Evolutionary conservation across 2,888 invertebrate species (phyloP).

Genomic region (Pycnomerus fuliginosus): DNA sequence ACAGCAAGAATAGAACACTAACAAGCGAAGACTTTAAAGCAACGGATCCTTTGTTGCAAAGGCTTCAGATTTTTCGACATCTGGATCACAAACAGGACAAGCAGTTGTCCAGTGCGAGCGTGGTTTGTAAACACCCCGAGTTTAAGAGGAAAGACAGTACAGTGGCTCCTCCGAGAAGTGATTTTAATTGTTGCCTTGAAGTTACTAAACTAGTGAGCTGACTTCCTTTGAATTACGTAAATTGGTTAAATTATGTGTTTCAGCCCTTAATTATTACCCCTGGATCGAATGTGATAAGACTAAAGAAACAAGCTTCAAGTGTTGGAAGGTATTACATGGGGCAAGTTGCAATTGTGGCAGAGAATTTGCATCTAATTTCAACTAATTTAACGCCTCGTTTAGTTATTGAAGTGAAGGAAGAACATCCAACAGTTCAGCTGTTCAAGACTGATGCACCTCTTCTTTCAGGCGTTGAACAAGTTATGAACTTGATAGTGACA

Average conservation of each 20-base stretch:
- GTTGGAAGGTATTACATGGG: slow-evolving; percentile 72
- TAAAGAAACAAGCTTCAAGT: slow-evolving; percentile 62
- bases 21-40: slow-evolving; percentile 61
- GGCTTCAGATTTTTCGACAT: slow-evolving; percentile 67
- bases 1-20: slow-evolving; percentile 54
- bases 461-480: slow-evolving; percentile 79
- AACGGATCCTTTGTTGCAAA: slow-evolving; percentile 60
- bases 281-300: slow-evolving; percentile 63
- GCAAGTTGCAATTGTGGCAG: slow-evolving; percentile 66
- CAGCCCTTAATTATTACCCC: slow-evolving; percentile 55
- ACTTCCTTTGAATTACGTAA: too few relatives aligned
- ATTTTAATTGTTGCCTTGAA: slow-evolving; percentile 42
- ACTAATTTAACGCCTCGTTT: slow-evolving; percentile 59
- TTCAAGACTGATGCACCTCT: slow-evolving; percentile 66
- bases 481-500: slow-evolving; percentile 70
- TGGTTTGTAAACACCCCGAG: slow-evolving; percentile 64
- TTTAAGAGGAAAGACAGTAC: slow-evolving; percentile 69
- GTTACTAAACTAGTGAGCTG: slow-evolving; percentile 41
- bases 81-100: slow-evolving; percentile 82
- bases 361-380: slow-evolving; percentile 73
- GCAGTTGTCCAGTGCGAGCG: slow-evolving; percentile 71
- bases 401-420: slow-evolving; percentile 54
- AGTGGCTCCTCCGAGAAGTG: slow-evolving; percentile 36
- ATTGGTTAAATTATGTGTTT: slow-evolving; percentile 1
- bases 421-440: slow-evolving; percentile 51